Conservation (phyloP, 2,797 vertebrate species). For the Moxostoma hubbsi region DNA sequence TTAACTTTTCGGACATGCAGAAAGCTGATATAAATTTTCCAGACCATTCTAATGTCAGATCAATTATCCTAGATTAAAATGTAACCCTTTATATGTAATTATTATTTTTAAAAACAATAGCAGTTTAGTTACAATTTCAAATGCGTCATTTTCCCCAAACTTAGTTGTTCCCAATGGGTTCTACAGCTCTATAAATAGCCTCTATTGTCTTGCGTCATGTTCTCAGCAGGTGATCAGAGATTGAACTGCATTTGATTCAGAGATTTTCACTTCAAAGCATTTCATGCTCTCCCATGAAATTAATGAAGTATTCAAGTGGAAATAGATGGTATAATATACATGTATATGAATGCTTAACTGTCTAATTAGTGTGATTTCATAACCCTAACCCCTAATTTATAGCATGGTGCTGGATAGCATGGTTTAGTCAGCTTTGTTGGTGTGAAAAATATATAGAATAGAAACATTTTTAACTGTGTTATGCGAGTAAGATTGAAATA, state of each 20-base stretch:
- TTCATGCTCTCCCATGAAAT: constrained; percentile 11
- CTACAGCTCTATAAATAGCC: neutral
- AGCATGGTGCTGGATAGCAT: too few species aligned
- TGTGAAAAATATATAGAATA: too few species aligned
- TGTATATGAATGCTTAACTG: too few species aligned
- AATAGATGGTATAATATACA: too few species aligned
- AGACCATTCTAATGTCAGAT: neutral
- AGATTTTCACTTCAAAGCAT: constrained; percentile 15
- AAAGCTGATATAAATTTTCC: neutral
- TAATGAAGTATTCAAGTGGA: neutral
- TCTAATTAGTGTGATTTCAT: neutral
- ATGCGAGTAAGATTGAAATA: too few species aligned
- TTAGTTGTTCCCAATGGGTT: neutral
- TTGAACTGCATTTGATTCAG: neutral
- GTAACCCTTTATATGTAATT: constrained; percentile 8
- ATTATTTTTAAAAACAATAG: neutral
- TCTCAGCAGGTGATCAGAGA: constrained; percentile 5
- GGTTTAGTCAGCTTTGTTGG: too few species aligned
- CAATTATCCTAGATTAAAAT: constrained; percentile 1
- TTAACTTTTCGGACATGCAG: neutral
- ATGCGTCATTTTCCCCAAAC: neutral
- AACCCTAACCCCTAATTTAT: too few species aligned
- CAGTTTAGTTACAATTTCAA: neutral
- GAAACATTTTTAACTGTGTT: too few species aligned
- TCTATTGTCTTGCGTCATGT: neutral